Evolutionary conservation across 2,888 invertebrate species (phyloP), one percentile per base, ranked within the genome.

Genomic region (Latrodectus elegans): DNA sequence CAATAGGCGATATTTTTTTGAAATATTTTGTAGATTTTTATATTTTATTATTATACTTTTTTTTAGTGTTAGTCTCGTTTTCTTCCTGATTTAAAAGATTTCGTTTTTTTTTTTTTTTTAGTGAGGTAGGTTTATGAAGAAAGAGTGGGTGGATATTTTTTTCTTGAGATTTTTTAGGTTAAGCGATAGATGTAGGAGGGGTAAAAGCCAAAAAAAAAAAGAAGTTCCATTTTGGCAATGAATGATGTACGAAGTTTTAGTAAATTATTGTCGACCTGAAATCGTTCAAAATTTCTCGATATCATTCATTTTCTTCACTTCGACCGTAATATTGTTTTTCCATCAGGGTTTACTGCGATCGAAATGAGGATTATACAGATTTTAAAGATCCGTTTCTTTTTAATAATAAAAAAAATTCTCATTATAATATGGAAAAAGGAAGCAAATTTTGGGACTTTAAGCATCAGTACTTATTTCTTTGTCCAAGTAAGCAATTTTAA

Each of bases 221-320:
- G 1, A 22, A 84, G 84, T 84, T 84, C 79, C 74, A 79, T 84
- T 84, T 77, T 22, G 60, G 49, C 70, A 77, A 84, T 84, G 84
- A 84, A 84, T 84, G 84, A 84, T 84, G 84, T 74, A 84, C 84
- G 84, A 84, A 84, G 84, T 84, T 84, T 84, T 84, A 84, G 79
- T 78, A 84, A 84, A 84, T 84, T 84, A 84, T 84, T 78, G 74
- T 84, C 60, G 55, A 51, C 49, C 65, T 22, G 55, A 64, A 73
- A 84, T 84, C 84, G 84, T 84, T 84, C 74, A 72, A 65, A 64
- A 52, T 65, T 55, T 65, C 72, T 68, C 84, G 78, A 84, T 84
- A 74, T 79, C 73, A 55, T 73, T 84, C 84, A 55, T 78, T 74
- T 77, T 84, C 60, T 77, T 72, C 77, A 38, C 72, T 77, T 38